phyloP scores from a whole-genome alignment of 2,888 invertebrate species.

The Macrophya annulata region DNA sequence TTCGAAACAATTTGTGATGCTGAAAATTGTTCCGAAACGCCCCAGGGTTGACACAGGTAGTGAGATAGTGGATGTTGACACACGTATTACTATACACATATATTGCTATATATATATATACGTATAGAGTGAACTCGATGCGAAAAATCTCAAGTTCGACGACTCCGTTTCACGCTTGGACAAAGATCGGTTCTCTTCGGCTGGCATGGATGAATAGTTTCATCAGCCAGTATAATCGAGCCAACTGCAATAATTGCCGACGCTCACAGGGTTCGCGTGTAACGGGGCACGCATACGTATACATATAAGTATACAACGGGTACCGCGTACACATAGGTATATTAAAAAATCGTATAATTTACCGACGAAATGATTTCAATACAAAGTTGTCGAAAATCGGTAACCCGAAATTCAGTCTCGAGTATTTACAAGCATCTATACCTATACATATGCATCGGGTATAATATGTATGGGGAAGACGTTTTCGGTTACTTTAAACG shows the following conservation, averaged over 20 bases:
- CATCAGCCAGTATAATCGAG: conserved; percentile 41
- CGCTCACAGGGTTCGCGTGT: conserved; percentile 26
- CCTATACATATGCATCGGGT: background rate
- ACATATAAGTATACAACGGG: background rate
- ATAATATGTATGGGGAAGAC: conserved; percentile 2
- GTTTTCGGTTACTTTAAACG: conserved; percentile 16
- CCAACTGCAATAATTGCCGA: conserved; percentile 50
- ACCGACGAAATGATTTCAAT: background rate
- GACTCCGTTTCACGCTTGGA: conserved; percentile 52
- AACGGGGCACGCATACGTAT: background rate
- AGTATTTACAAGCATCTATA: background rate
- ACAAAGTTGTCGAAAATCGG: conserved; percentile 10
- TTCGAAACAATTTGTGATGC: conserved; percentile 38
- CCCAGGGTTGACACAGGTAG: conserved; percentile 46
- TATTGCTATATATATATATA: conserved; percentile 11
- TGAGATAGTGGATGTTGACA: conserved; percentile 46
- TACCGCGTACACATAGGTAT: conserved; percentile 8
- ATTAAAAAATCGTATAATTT: background rate
- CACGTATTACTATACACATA: conserved; percentile 42
- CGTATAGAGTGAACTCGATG: conserved; percentile 37
- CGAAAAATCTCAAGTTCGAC: conserved; percentile 53
- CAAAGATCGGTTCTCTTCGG: conserved; percentile 43
- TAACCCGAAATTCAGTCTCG: background rate
- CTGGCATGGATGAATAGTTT: conserved; percentile 51
- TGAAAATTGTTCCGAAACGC: conserved; percentile 37